Base-by-base conservation (phyloP, 2,888 invertebrate genomes). In the Lutraria lutraria region DNA sequence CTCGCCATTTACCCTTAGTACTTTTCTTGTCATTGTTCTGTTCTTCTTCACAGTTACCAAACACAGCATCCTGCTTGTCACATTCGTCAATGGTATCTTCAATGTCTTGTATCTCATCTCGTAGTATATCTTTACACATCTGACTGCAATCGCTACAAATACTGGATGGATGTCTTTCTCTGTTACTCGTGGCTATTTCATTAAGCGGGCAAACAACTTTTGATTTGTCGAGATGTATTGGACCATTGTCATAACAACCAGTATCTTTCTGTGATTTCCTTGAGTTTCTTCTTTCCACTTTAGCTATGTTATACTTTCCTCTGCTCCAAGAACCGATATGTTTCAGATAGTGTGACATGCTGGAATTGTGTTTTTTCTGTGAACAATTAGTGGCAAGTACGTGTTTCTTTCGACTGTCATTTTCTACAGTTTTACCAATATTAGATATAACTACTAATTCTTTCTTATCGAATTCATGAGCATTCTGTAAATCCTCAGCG, bases 81-180 rank as follows among this genome's bases (percentile, higher is more conserved):
- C 85, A 79, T 21, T 15, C 21, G 0, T 86, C 86, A 10, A 83
- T 19, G 19, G 72, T 86, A 29, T 81, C 81, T 83, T 89, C 86
- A 43, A 86, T 86, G 15, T 81, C 83, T 10, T 56, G 29, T 79
- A 86, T 84, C 63, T 86, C 89, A 53, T 86, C 81, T 29, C 83
- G 43, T 21, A 89, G 16, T 31, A 89, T 81, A 52, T 84, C 86
- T 21, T 89, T 84, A 52, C 86, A 83, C 19, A 79, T 54, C n/a
- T 76, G n/a, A 43, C 81, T 81, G 25, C 68, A 63, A 16, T 83
- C 86, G 54, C 86, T 86, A 52, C 60, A 84, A 80, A 83, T 60
- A 63, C 86, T 89, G 29, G 86, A 60, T 12, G 86, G 82, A 43
- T n/a, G 80, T 83, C 86, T 72, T n/a, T 85, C 60, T 79, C 83